phyloP scores from a whole-genome alignment of 53 echinoderm and acorn worm species.

The Temnopleurus reevesii region DNA sequence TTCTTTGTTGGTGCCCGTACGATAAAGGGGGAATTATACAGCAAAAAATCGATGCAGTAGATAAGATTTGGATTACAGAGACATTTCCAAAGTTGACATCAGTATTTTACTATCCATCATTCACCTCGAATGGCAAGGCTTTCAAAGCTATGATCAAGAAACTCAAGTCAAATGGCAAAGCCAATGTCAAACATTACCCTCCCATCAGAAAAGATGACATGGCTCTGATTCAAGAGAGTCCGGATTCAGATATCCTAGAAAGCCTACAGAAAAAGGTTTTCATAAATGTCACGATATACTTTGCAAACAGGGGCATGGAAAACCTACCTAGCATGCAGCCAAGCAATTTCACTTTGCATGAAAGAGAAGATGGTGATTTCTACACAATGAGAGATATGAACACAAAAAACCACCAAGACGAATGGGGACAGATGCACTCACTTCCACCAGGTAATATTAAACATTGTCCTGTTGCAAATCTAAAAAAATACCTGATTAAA shows the following conservation, averaged over 20 bases:
- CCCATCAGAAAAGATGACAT: slow-evolving; percentile 48
- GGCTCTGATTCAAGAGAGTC: slow-evolving; percentile 32
- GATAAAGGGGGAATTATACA: slow-evolving; percentile 2
- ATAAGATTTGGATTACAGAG: slow-evolving; percentile 4
- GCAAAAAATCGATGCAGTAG: slow-evolving; percentile 14
- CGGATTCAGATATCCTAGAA: background rate
- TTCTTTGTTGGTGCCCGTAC: background rate
- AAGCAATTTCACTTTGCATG: slow-evolving; percentile 36
- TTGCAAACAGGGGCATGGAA: slow-evolving; percentile 40
- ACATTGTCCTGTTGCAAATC: slow-evolving; percentile 36
- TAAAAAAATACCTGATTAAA: slow-evolving; percentile 38
- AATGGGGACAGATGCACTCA: slow-evolving; percentile 48
- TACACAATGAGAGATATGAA: background rate
- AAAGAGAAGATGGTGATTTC: slow-evolving; percentile 37
- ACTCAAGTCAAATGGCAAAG: slow-evolving; percentile 12
- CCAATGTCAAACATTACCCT: slow-evolving; percentile 37
- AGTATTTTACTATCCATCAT: slow-evolving; percentile 6
- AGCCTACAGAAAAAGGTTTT: slow-evolving; percentile 42
- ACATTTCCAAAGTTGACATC: slow-evolving; percentile 29
- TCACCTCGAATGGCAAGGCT: background rate
- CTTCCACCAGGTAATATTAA: slow-evolving; percentile 9
- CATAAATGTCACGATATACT: slow-evolving; percentile 25
- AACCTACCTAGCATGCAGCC: slow-evolving; percentile 35
- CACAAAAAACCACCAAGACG: slow-evolving; percentile 11
- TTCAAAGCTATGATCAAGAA: slow-evolving; percentile 18